phyloP scores from a whole-genome alignment of 2,888 invertebrate genomes.

The Nemoura dubitans region DNA sequence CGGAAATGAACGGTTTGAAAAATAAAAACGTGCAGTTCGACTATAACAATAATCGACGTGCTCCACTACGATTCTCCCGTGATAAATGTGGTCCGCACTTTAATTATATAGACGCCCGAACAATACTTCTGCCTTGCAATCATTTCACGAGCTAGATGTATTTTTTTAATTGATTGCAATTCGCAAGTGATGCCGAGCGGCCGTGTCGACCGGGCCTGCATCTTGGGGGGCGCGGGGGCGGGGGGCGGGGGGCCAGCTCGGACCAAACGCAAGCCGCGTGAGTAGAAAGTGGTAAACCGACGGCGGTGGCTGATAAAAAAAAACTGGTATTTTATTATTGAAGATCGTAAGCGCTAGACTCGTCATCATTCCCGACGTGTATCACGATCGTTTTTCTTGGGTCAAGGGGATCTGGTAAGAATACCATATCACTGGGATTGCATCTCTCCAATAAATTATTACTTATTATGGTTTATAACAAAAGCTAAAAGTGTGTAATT shows the following conservation, averaged over 20 bases:
- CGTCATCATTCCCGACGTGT: neutral
- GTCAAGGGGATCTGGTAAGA: constrained; percentile 7
- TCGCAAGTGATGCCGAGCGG: neutral
- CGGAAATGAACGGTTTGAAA: neutral
- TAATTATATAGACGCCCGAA: neutral
- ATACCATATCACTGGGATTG: neutral
- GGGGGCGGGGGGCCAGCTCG: neutral
- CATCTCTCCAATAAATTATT: neutral
- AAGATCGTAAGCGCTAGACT: neutral
- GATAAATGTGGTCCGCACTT: neutral
- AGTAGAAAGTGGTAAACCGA: neutral
- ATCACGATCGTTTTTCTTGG: neutral
- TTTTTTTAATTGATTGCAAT: neutral
- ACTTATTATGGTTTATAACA: neutral
- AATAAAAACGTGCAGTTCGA: neutral
- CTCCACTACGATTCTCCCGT: neutral
- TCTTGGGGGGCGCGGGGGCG: neutral
- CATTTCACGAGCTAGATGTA: neutral
- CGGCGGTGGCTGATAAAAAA: neutral
- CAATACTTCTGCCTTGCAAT: neutral
- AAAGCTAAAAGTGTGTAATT: constrained; percentile 2
- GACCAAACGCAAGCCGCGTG: neutral
- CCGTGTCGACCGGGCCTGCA: neutral
- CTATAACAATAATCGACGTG: neutral
- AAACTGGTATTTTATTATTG: constrained; percentile 7